A percentile compares a stretch with the other conserved stretches of the same genome.
These are phyloP conservation scores for Vidua chalybeata DNA, from an alignment of 2,113 vertebrate genomes.

Conservation along the genomic window DNA sequence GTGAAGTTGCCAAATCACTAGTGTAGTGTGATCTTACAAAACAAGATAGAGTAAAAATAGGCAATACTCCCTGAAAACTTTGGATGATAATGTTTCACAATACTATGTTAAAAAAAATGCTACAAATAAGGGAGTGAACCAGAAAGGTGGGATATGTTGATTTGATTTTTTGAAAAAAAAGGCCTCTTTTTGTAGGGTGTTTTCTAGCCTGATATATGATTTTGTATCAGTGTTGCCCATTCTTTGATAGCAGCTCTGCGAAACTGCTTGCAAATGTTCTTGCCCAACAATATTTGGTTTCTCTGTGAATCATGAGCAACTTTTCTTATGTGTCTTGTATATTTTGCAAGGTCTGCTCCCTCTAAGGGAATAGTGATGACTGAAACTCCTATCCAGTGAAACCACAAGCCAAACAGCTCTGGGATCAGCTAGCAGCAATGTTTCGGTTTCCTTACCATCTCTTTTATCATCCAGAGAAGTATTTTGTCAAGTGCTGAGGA, in stretches of 20 bases:
- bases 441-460: not conserved
- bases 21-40: not conserved
- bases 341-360: not conserved
- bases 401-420: not conserved
- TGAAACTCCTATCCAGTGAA: not conserved
- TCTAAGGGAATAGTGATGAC: not conserved
- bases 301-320: not conserved
- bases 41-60: conserved; percentile 19
- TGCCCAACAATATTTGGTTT: not conserved
- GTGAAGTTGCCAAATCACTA: not conserved
- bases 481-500: not conserved
- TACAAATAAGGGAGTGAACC: not conserved
- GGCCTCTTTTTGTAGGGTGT: not conserved
- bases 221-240: not conserved
- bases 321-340: not conserved
- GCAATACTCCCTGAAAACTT: not conserved
- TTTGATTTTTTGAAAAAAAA: not conserved
- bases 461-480: not conserved
- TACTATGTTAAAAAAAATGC: not conserved
- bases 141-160: not conserved
- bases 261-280: not conserved
- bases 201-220: not conserved
- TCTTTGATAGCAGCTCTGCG: not conserved
- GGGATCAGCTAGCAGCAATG: not conserved
- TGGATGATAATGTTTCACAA: not conserved